Evolutionary conservation across 2,797 vertebrate species (phyloP), one percentile per base, ranked within the genome.

Genomic region (Crocodylus rhombifer): DNA sequence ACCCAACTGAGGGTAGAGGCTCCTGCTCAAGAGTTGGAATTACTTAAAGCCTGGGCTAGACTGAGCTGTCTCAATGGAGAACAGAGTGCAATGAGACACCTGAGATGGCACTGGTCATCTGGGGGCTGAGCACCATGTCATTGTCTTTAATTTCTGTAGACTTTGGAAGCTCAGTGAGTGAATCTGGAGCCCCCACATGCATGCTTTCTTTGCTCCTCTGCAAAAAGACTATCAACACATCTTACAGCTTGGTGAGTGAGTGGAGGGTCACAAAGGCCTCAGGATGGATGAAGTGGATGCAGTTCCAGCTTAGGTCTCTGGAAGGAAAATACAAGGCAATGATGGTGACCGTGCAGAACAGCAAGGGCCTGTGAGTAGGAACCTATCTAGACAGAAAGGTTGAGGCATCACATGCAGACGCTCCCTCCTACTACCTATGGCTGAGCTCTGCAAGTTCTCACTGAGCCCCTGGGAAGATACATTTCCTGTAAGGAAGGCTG

Each of bases 241-340:
- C 99, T 99, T 97, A 99, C 99, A 99, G 97, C 98, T 99, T 99
- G 94, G 98, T 97, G 95, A 99, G 98, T 2, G 99, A 99, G 87
- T 96, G 98, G 86, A 99, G 98, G 5, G 98, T 98, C 33, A 93
- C 93, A 61, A 99, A 99, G 84, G 99, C 99, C 77, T 99, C 98
- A 0, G 98, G 98, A 93, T 99, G 99, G 88, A 99, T 99, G 93
- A 97, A 98, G 74, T 98, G 97, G 75, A 99, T 99, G 93, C 83
- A 92, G 80, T 99, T 99, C 98, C 99, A 99, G 87, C 99, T 99
- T 60, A 99, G 98, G 96, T 99, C 99, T 76, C 99, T 99, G 96
- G 15, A 82, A 97, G 58, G 33, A 77, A 97, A 97, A 80, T 86
- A 90, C 57, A 91, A 15, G 28, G 67, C 3, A 82, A 81, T 95